Evolutionary conservation across 2,797 vertebrate genomes (phyloP), one percentile per base, ranked within the genome.

Genomic region (Amniataba percoides): DNA sequence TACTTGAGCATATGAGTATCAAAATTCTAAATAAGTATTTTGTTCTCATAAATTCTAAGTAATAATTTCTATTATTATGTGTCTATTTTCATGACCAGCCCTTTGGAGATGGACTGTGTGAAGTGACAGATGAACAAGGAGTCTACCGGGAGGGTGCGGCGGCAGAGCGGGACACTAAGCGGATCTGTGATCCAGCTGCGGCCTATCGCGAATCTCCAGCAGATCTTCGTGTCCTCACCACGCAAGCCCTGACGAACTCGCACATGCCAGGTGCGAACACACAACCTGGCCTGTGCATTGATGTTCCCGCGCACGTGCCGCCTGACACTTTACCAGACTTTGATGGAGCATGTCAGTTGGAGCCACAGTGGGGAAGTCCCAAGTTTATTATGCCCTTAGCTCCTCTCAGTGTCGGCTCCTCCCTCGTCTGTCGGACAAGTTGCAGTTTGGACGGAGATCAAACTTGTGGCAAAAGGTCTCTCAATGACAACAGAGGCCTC

Each of bases 311-410:
- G 11, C 81, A 69, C 16, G 63, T 58, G 82, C 55, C 45, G 8
- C 43, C 55, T 62, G 74, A 88, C 75, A 66, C 73, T 73, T 76
- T 74, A 36, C 51, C 36, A 25, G 83, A 86, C 64, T 49, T 87
- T 71, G 75, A 71, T 12, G 21, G 80, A 82, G 73, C 59, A 57
- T 2, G 72, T 70, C 80, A 83, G 73, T 75, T 69, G 79, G 83
- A 78, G 78, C 77, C 76, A 48, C 75, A 49, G 67, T 23, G 39
- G 70, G 71, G 49, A 56, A 71, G 83, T 81, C 81, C 81, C 14
- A 65, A 84, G 68, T 92, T 92, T 92, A 90, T 93, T 89, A 91
- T 92, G 85, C 92, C 93, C 27, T 76, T 93, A 89, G 92, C 88
- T 67, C 90, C 93, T 36, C 78, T 92, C 15, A 62, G 62, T 23